Conservation (phyloP, 2,888 invertebrate species). For the Sphaerophoria rueppellii region DNA sequence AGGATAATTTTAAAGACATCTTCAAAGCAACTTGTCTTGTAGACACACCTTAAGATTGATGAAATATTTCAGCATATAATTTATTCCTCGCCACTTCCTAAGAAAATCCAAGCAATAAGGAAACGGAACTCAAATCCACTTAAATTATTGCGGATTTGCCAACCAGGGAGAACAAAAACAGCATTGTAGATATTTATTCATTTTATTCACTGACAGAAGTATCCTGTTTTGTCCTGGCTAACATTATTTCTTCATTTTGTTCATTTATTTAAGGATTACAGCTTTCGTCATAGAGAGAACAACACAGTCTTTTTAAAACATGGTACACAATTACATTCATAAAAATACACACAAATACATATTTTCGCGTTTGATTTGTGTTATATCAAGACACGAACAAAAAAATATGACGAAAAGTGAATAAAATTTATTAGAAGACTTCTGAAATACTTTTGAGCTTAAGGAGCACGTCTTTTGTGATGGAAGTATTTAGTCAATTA, state of each 20-base stretch:
- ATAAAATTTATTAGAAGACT: background rate
- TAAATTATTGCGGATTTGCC: conserved; percentile 21
- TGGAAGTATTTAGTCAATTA: conserved; percentile 37
- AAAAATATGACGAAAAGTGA: background rate
- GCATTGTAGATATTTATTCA: conserved; percentile 16
- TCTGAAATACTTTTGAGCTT: background rate
- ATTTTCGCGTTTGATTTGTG: conserved; percentile 14
- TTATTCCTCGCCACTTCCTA: background rate
- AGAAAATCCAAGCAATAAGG: background rate
- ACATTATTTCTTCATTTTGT: conserved; percentile 15
- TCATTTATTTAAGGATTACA: conserved; percentile 48
- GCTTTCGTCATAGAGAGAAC: conserved; percentile 40
- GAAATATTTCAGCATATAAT: background rate
- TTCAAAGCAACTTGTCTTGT: too few relatives aligned
- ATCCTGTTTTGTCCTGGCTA: background rate
- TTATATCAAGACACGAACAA: background rate
- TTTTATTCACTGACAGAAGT: conserved; percentile 14
- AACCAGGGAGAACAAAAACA: background rate
- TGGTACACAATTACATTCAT: background rate
- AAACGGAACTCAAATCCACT: conserved; percentile 5
- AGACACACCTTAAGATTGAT: too few relatives aligned
- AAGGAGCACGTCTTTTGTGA: background rate
- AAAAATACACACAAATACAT: background rate
- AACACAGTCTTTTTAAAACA: conserved; percentile 5
- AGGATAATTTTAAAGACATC: too few relatives aligned